phyloP scores from a whole-genome alignment of 2,888 invertebrate species.

The Andrena hattorfiana region DNA sequence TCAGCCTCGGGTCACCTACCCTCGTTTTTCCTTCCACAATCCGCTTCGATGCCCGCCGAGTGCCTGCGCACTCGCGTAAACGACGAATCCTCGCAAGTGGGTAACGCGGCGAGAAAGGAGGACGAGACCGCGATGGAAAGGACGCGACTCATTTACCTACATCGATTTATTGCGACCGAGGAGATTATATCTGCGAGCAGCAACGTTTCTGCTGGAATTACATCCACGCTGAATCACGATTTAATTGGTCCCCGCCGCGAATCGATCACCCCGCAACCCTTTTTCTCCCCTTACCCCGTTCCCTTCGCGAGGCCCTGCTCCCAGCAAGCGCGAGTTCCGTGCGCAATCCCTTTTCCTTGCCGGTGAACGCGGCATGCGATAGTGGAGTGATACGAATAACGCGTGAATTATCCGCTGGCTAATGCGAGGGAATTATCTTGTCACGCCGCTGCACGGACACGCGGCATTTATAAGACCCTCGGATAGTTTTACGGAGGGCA shows the following conservation, averaged over 20 bases:
- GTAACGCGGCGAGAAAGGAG: conserved; percentile 76
- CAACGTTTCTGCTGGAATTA: conserved; percentile 54
- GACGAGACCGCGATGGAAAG: conserved; percentile 63
- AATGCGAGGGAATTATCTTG: conserved; percentile 44
- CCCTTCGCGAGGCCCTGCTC: not conserved
- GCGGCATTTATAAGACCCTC: not conserved
- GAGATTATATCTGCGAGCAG: conserved; percentile 66
- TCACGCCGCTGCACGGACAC: not conserved
- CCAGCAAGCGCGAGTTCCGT: conserved; percentile 12
- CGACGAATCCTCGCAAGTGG: conserved; percentile 42
- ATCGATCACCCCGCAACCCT: conserved; percentile 61
- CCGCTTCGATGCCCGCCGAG: conserved; percentile 4
- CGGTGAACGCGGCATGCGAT: conserved; percentile 34
- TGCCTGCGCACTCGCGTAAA: not conserved
- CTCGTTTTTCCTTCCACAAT: conserved; percentile 33
- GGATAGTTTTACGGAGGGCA: not conserved
- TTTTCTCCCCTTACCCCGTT: not conserved
- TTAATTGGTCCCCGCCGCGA: conserved; percentile 68
- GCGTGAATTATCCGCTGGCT: conserved; percentile 26
- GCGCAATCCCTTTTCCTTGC: conserved; percentile 13
- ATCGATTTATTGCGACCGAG: conserved; percentile 75
- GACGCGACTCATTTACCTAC: conserved; percentile 76
- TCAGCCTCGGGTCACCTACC: conserved; percentile 45
- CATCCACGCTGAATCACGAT: conserved; percentile 64
- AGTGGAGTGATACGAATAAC: conserved; percentile 31